These are phyloP conservation scores for Hephaestus fuliginosus DNA, from an alignment of 2,797 vertebrate genomes.

Conservation along the genomic window DNA sequence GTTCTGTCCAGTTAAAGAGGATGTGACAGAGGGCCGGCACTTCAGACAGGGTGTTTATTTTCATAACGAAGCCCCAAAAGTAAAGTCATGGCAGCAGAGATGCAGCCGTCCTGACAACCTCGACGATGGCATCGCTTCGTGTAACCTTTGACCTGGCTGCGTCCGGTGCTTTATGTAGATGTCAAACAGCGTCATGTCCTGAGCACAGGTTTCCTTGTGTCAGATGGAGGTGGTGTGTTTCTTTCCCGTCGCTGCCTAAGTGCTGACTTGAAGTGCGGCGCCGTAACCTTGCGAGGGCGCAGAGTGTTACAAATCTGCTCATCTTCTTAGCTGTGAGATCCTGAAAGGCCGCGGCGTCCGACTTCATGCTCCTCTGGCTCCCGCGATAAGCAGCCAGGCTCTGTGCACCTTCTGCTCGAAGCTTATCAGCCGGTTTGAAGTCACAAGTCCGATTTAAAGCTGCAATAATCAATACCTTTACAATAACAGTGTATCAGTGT, in stretches of 20 bases:
- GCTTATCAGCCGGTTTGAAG: slow-evolving; percentile 17
- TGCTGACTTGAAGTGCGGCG: slow-evolving; percentile 51
- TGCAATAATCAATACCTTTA: neutral
- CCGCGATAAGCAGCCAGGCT: slow-evolving; percentile 44
- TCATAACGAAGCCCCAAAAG: slow-evolving; percentile 23
- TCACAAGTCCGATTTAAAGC: slow-evolving; percentile 14
- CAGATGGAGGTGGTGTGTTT: slow-evolving; percentile 47
- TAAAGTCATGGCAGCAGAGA: slow-evolving; percentile 13
- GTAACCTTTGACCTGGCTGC: slow-evolving; percentile 56
- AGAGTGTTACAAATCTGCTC: slow-evolving; percentile 61
- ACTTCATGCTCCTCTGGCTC: slow-evolving; percentile 40
- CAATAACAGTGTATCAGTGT: neutral
- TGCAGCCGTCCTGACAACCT: slow-evolving; percentile 28
- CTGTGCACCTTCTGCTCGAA: slow-evolving; percentile 25
- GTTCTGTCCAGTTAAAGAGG: slow-evolving; percentile 25
- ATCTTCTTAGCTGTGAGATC: slow-evolving; percentile 58
- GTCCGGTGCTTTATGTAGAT: slow-evolving; percentile 10
- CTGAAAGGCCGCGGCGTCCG: slow-evolving; percentile 42
- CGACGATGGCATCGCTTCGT: slow-evolving; percentile 24
- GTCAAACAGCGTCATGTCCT: slow-evolving; percentile 44
- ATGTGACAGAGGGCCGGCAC: slow-evolving; percentile 6
- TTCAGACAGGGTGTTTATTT: slow-evolving; percentile 29
- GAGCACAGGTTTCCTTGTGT: slow-evolving; percentile 46
- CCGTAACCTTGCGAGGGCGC: slow-evolving; percentile 73
- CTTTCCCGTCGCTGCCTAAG: slow-evolving; percentile 57